Conservation (phyloP, 2,113 vertebrate genomes). For the Arenaria interpres region DNA sequence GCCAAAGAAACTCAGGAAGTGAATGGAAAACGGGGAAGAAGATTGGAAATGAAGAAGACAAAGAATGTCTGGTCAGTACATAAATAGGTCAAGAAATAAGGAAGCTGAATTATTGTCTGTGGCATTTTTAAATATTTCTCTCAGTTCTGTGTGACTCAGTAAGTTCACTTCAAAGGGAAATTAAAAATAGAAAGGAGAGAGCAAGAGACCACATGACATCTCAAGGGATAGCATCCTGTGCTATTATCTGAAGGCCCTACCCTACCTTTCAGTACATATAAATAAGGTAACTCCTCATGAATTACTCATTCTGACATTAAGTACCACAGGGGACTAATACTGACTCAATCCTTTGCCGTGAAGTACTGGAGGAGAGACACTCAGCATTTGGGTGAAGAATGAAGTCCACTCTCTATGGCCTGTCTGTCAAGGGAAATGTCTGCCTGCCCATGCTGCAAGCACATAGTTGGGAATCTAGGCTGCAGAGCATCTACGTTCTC, state of each 20-base stretch:
- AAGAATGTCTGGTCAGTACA: background rate
- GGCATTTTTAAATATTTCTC: background rate
- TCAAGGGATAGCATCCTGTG: background rate
- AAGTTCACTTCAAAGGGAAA: constrained; percentile 3
- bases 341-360: background rate
- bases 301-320: background rate
- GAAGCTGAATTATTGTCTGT: background rate
- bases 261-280: background rate
- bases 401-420: background rate
- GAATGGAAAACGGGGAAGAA: background rate
- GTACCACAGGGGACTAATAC: background rate
- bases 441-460: background rate
- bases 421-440: background rate
- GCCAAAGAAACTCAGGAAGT: constrained; percentile 14
- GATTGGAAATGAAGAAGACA: background rate
- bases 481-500: background rate
- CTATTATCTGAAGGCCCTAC: background rate
- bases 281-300: background rate
- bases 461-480: background rate
- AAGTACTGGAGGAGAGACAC: background rate
- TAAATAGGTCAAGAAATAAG: background rate
- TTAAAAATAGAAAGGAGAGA: constrained; percentile 13
- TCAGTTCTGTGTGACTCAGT: background rate
- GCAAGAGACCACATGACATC: background rate
- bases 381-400: background rate